Conservation (phyloP, 2,797 vertebrate species). For the Molothrus ater region DNA sequence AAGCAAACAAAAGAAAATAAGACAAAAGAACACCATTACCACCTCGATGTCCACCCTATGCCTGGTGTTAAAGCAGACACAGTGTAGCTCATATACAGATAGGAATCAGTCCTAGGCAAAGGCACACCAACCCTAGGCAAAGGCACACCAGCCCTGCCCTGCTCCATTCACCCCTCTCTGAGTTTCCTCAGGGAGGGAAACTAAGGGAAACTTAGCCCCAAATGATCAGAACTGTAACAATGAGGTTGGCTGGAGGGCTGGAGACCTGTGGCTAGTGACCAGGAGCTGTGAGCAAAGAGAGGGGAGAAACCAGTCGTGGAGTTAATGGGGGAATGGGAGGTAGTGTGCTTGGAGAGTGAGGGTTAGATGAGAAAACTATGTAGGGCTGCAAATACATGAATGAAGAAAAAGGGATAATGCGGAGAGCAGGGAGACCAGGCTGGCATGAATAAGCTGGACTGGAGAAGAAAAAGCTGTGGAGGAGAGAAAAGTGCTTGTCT, state of each 20-base stretch:
- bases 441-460: background rate
- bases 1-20: background rate
- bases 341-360: background rate
- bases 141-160: background rate
- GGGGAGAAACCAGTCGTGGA: accelerated
- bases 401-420: background rate
- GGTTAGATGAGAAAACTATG: background rate
- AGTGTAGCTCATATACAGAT: background rate
- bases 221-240: background rate
- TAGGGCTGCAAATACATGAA: background rate
- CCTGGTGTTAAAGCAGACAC: background rate
- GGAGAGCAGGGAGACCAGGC: background rate
- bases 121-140: background rate
- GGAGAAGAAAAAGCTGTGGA: background rate
- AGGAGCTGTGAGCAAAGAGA: background rate
- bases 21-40: accelerated
- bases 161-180: background rate
- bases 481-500: background rate
- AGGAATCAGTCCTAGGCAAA: background rate
- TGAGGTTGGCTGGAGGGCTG: background rate
- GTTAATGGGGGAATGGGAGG: background rate
- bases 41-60: background rate
- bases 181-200: background rate
- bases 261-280: background rate
- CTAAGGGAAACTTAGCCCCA: background rate